Evolutionary conservation across 2,888 invertebrate genomes (phyloP).

Genomic region (Apodemia mormo): DNA sequence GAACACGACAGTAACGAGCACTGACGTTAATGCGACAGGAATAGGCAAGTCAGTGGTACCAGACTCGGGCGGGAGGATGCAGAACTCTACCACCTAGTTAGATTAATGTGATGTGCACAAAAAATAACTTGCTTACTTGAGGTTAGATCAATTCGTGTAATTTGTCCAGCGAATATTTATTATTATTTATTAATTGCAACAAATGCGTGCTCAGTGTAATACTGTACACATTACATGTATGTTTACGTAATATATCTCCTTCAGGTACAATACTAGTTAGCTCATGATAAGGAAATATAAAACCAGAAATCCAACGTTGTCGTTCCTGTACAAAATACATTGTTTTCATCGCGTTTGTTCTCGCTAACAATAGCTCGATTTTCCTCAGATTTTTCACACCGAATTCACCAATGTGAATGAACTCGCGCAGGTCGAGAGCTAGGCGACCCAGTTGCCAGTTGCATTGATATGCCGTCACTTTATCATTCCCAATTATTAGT

Average conservation of each 20-base stretch:
- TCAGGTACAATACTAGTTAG: slow-evolving; percentile 8
- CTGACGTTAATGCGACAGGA: too few species aligned
- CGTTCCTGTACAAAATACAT: slow-evolving; percentile 11
- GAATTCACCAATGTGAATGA: slow-evolving; percentile 49
- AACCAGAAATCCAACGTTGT: slow-evolving; percentile 7
- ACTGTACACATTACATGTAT: too few species aligned
- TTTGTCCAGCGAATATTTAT: too few species aligned
- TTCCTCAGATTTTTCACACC: slow-evolving; percentile 38
- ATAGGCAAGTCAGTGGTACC: too few species aligned
- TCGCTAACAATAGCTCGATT: slow-evolving; percentile 25
- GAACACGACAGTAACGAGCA: too few species aligned
- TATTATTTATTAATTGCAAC: too few species aligned
- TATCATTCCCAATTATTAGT: neutral
- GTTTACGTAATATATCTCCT: neutral
- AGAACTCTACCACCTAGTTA: too few species aligned
- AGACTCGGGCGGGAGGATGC: too few species aligned
- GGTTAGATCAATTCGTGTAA: too few species aligned
- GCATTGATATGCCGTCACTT: slow-evolving; percentile 21
- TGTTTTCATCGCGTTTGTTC: slow-evolving; percentile 24
- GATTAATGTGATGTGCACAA: too few species aligned
- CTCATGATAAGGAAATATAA: slow-evolving; percentile 7
- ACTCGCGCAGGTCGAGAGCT: slow-evolving; percentile 57
- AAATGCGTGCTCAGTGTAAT: too few species aligned
- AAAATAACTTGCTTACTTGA: too few species aligned
- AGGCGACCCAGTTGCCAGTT: slow-evolving; percentile 62